Base-by-base conservation (phyloP, 1,140 invertebrate genomes). In the Tenebrio molitor region DNA sequence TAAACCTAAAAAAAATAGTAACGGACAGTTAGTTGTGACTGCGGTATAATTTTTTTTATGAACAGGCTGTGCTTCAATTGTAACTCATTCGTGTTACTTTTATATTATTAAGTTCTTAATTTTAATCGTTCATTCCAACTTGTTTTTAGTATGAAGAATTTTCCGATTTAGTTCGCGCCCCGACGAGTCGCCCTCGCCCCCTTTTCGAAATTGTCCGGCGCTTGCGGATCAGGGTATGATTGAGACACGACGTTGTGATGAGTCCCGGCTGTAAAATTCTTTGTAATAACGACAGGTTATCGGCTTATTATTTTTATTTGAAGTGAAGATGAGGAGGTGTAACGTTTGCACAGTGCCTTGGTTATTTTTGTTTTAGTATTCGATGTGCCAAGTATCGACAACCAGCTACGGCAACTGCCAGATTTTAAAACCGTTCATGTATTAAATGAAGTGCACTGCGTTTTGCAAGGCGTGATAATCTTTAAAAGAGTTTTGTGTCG, bases 401-500 rank as follows among this genome's bases (percentile, higher is more conserved):
- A 79, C 78, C 78, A 79, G 78, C 77, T 78, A 79, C 71, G 77
- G 77, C 75, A 70, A 79, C 78, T 79, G 78, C 78, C 78, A 77
- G 64, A 75, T 21, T 58, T 66, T 65, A 21, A 69, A 68, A 75
- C 74, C 74, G 63, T 68, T 71, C 64, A 58, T 74, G 72, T 76
- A 69, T 76, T 73, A 63, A 53, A n/a, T 8, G 41, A 71, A 71
- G 58, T 71, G 70, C 53, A 64, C 53, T 71, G 53, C 53, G 53
- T 62, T 62, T 25, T 25, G 53, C 42, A 29, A 42, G 64, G 62
- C 62, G 62, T 65, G 50, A 58, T 58, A 58, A 58, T 23, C 21
- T 21, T 14, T 25, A 50, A 19, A 50, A 21, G 36, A 25, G 23
- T 58, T 50, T 58, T 58, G 50, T 58, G 50, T 58, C 29, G 50